Evolutionary conservation across 2,797 vertebrate species (phyloP).

Genomic region (Oreochromis grahami): DNA sequence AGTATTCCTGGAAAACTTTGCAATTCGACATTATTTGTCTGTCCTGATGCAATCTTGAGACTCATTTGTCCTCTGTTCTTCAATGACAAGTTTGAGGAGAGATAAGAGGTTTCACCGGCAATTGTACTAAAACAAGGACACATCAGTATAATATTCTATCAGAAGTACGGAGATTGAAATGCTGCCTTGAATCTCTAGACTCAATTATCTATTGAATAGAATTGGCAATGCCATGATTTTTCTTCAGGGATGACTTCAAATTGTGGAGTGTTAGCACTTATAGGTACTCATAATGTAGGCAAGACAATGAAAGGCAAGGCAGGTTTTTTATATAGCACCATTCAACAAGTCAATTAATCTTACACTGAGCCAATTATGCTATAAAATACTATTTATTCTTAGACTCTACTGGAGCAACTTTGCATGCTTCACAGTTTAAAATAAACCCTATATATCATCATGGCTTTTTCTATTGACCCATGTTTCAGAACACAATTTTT

Average conservation of each 20-base stretch:
- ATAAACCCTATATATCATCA: not conserved
- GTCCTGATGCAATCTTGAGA: slow-evolving; percentile 2
- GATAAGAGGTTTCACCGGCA: slow-evolving; percentile 11
- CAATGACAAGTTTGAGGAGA: not conserved
- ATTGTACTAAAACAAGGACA: slow-evolving; percentile 22
- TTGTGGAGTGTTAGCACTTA: not conserved
- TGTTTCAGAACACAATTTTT: not conserved
- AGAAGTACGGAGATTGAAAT: slow-evolving; percentile 8
- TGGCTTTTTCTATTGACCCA: not conserved
- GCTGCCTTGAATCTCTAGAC: slow-evolving; percentile 41
- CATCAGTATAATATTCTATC: not conserved
- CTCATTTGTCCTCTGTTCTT: not conserved
- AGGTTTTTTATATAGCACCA: not conserved
- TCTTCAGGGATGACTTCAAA: slow-evolving; percentile 3
- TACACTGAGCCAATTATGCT: not conserved
- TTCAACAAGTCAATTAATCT: not conserved
- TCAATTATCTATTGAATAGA: slow-evolving; percentile 47
- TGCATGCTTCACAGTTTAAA: not conserved
- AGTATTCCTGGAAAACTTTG: not conserved
- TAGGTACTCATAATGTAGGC: not conserved
- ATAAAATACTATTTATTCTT: not conserved
- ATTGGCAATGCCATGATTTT: slow-evolving; percentile 6
- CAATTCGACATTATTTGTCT: not conserved
- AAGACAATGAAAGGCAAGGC: not conserved
- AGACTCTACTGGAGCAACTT: not conserved